A percentile compares a stretch with the other conserved stretches of the same genome.
phyloP scores from a whole-genome alignment of 2,113 vertebrate genomes.

The Calyptomena viridis region DNA sequence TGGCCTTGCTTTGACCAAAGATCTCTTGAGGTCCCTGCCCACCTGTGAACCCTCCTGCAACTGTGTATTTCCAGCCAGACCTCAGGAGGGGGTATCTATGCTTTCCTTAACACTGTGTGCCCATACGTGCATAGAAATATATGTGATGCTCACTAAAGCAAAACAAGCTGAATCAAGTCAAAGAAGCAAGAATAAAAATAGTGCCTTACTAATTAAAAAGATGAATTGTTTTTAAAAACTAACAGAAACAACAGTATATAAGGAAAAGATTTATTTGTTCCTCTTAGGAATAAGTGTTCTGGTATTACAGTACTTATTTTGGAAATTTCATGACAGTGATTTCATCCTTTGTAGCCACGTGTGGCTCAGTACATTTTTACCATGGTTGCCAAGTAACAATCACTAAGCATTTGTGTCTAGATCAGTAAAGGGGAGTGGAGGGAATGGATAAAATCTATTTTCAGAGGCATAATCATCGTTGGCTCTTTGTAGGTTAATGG shows the following conservation, averaged over 20 bases:
- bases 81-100: background rate
- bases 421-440: constrained; percentile 34
- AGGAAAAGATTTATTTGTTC: background rate
- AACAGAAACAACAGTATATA: background rate
- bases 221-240: background rate
- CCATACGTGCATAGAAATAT: rapidly evolving
- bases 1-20: background rate
- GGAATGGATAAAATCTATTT: constrained; percentile 57
- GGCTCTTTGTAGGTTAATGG: constrained; percentile 25
- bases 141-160: background rate
- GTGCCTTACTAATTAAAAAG: background rate
- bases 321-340: constrained; percentile 55
- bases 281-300: background rate
- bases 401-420: constrained; percentile 54
- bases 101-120: background rate
- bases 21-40: background rate
- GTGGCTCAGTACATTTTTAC: constrained; percentile 62
- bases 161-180: background rate
- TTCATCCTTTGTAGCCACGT: constrained; percentile 59
- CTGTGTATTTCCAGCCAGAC: background rate
- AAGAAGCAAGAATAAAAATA: background rate
- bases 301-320: constrained; percentile 32
- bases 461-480: constrained; percentile 5
- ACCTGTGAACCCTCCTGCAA: background rate
- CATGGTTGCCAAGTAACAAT: constrained; percentile 65